Base-by-base conservation (phyloP, 2,113 vertebrate species). In the Hypomesus transpacificus region DNA sequence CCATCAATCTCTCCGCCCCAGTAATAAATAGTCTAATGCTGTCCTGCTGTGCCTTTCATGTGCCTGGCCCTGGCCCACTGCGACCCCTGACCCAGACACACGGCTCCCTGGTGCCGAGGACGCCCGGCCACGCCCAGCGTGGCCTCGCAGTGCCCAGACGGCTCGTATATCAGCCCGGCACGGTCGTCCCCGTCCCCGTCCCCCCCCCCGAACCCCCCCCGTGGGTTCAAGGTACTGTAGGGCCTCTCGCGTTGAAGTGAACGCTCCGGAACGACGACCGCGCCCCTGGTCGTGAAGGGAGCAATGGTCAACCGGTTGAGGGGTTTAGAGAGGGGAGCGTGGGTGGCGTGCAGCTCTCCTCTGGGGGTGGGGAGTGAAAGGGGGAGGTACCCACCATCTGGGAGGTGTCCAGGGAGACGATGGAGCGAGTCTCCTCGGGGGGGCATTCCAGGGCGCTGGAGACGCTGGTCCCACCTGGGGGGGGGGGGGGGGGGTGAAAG, bases 331-430 rank as follows among this genome's bases (percentile, higher is more conserved):
- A 65, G 34, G 46, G 31, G 31, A 34, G 31, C 5, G 22, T 26
- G 8, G 56, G 62, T 26, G 14, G 24, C 3, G 24, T 26, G 24
- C 24, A 26, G 24, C 24, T 26, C 24, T 26, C 24, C 24, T 26
- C 24, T 26, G 28, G 13, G 31, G 4, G 51, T 11, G 56, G 31
- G 24, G 31, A 52, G 18, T 68, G 69, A 34, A 1, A 34, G 9
- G 39, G 39, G 39, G 39, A 9, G 39, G 7, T 71, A 87, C 83
- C 46, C 91, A 98, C 97, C 97, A 99, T 99, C 91, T 99, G 97
- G 81, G 97, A 98, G 57, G 97, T 99, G 78, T 99, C 97, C 90
- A 99, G 85, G 14, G 97, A 99, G 65, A 97, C 85, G 78, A 99
- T 97, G 78, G 91, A 94, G 89, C 97, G 95, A 72, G 88, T 94